Conservation (phyloP, 2,113 vertebrate genomes). For the Pica pica region DNA sequence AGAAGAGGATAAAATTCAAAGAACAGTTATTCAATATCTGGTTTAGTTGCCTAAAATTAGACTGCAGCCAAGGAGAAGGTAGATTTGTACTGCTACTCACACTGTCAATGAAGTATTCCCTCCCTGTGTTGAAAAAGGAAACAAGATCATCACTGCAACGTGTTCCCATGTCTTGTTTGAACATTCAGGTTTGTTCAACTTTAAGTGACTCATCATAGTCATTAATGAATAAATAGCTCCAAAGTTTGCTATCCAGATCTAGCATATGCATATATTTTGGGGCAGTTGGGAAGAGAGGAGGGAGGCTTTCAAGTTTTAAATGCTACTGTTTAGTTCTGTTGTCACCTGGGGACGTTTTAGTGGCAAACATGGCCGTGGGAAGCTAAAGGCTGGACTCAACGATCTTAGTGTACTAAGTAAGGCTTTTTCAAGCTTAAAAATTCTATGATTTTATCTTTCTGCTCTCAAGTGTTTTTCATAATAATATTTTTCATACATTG, state of each 20-base stretch:
- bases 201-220: not conserved
- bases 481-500: not conserved
- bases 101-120: not conserved
- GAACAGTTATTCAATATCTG: not conserved
- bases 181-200: not conserved
- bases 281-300: fast-evolving
- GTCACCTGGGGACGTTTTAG: not conserved
- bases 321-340: not conserved
- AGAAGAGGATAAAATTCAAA: not conserved
- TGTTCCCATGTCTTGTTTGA: not conserved
- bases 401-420: not conserved
- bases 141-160: not conserved
- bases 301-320: not conserved
- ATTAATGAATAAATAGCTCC: not conserved
- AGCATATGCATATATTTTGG: not conserved
- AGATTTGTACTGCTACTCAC: not conserved
- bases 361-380: not conserved
- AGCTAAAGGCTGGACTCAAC: not conserved
- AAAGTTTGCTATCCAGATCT: not conserved
- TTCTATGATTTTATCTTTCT: not conserved
- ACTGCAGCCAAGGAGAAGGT: not conserved
- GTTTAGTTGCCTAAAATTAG: not conserved
- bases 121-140: not conserved
- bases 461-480: not conserved
- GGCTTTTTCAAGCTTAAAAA: not conserved